These are phyloP conservation scores for Parauchenoglanis punctatus DNA, from an alignment of 2,797 vertebrate species.

Conservation along the genomic window DNA sequence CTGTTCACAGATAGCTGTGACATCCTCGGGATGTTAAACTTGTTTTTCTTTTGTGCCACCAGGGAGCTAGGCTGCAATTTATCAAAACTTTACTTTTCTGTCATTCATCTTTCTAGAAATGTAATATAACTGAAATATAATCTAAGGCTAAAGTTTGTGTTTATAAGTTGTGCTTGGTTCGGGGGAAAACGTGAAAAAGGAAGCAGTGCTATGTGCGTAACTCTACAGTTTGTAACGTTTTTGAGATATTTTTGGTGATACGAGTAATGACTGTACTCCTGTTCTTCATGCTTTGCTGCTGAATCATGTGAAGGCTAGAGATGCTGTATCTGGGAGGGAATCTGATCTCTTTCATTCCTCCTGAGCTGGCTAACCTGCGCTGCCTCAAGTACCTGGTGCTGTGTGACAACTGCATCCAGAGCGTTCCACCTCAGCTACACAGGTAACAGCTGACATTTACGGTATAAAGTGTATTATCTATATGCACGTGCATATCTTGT, in stretches of 20 bases:
- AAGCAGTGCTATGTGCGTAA: background rate
- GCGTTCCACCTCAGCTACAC: conserved; percentile 94
- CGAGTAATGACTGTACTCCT: background rate
- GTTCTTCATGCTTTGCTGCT: background rate
- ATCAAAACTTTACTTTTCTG: background rate
- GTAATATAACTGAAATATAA: background rate
- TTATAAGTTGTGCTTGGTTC: background rate
- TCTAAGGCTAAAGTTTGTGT: background rate
- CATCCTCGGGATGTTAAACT: background rate
- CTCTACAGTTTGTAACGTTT: background rate
- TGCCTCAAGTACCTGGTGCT: conserved; percentile 91
- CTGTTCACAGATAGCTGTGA: background rate
- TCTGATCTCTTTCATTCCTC: conserved; percentile 91
- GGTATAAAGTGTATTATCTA: background rate
- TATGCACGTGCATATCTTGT: background rate
- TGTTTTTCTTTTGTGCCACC: background rate
- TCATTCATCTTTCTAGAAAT: background rate
- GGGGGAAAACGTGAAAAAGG: background rate
- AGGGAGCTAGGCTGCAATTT: background rate
- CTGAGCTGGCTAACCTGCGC: conserved; percentile 90
- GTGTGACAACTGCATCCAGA: conserved; percentile 98
- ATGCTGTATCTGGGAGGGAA: conserved; percentile 96
- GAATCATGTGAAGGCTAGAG: conserved; percentile 81
- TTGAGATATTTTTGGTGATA: background rate
- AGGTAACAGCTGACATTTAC: conserved; percentile 79